Base-by-base conservation (phyloP, 2,888 invertebrate genomes). In the Netelia fuscicornis region DNA sequence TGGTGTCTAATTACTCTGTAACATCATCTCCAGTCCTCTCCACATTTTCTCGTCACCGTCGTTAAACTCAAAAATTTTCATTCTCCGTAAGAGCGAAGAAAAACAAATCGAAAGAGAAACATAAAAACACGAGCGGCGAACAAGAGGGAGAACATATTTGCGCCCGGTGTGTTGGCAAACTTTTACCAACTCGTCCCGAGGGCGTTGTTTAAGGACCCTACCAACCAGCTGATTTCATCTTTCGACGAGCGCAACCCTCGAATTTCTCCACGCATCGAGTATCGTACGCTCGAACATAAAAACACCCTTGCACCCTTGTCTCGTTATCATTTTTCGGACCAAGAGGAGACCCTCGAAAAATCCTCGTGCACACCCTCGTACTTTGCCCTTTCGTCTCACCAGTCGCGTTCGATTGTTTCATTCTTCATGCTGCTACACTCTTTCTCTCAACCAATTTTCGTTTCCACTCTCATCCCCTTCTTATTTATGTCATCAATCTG, bases 81-180 rank as follows among this genome's bases (percentile, higher is more conserved):
- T 20, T 20, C 37, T 25, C 1, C 0, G 17, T 10, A 58, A 23
- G 8, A 8, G 20, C 3, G 2, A 2, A 23, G 20, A 10, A 37
- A 37, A 30, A 58, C 11, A 54, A n/a, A 25, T 48, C 8, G 1
- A 30, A 30, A 37, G 10, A 58, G 17, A 23, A 52, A 60, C 9
- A 17, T 10, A 0, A 42, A 20, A 58, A 64, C 54, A 13, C 20
- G 20, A 30, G 71, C 8, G 54, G 9, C 5, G 17, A 23, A 20
- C 37, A 52, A 11, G 65, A 60, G 67, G 44, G 20, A 68, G 37
- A 74, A 68, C 52, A 25, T 62, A 74, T 74, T 83, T 74, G 83
- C 67, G 79, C 68, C 52, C 72, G 60, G 60, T 79, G 78, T 58
- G 82, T 77, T 79, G 79, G 74, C 72, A 74, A 79, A 74, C 71